Conservation (phyloP, 2,888 invertebrate genomes). For the Ophioninae sp. region DNA sequence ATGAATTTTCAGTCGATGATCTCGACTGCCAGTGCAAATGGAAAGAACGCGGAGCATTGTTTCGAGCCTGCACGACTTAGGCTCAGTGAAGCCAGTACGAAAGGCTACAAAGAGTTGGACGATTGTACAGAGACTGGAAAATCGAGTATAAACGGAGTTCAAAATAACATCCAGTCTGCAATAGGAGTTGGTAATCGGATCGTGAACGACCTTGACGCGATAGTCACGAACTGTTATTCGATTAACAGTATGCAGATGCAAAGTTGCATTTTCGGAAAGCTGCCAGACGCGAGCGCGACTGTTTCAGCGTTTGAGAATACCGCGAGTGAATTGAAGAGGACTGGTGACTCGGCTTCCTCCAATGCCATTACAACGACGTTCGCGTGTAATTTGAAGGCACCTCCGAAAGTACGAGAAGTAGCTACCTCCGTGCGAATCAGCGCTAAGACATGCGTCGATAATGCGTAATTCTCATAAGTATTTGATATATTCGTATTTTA, state of each 20-base stretch:
- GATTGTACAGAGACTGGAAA: constrained; percentile 45
- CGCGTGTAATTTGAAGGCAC: constrained; percentile 21
- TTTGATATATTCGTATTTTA: not conserved
- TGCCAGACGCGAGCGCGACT: constrained; percentile 54
- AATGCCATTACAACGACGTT: constrained; percentile 15
- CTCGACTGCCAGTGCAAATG: constrained; percentile 45
- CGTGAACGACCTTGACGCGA: constrained; percentile 50
- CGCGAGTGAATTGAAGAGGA: constrained; percentile 42
- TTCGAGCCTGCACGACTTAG: constrained; percentile 58
- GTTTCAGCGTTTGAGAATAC: constrained; percentile 44
- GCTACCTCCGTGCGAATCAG: constrained; percentile 5
- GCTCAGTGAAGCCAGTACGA: constrained; percentile 48
- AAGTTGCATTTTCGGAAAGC: constrained; percentile 55
- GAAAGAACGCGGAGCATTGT: constrained; percentile 63
- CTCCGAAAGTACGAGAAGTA: constrained; percentile 36
- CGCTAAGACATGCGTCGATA: constrained; percentile 38
- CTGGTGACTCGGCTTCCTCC: constrained; percentile 42
- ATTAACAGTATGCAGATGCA: constrained; percentile 35
- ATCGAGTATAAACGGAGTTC: constrained; percentile 29
- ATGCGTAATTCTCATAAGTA: constrained; percentile 1
- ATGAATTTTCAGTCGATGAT: not conserved
- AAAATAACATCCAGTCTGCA: constrained; percentile 54
- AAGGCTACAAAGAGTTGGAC: constrained; percentile 52
- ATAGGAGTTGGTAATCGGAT: constrained; percentile 69
- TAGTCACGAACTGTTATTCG: constrained; percentile 52